These are phyloP conservation scores for Phataginus tricuspis DNA, from an alignment of 2,797 vertebrate genomes.

Conservation along the genomic window DNA sequence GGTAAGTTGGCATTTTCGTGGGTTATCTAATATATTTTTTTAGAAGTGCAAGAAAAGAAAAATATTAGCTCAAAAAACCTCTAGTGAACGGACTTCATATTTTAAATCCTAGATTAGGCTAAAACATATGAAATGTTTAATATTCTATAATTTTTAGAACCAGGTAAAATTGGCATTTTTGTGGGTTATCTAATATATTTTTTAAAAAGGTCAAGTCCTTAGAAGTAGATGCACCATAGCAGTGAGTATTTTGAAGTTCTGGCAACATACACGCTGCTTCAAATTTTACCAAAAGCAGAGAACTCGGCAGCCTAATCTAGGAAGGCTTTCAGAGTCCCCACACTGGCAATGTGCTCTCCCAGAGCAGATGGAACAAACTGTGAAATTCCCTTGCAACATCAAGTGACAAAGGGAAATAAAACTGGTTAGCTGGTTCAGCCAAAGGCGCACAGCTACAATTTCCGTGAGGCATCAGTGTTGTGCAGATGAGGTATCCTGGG, in stretches of 20 bases:
- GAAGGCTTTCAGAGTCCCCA: neutral
- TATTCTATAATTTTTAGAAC: neutral
- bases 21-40: neutral
- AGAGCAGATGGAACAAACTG: neutral
- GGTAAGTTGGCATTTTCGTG: neutral
- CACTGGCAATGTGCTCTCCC: neutral
- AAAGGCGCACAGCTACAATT: slow-evolving; percentile 46
- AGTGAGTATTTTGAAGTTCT: neutral
- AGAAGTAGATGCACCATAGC: neutral
- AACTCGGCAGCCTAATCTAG: neutral
- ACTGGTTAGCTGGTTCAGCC: slow-evolving; percentile 31
- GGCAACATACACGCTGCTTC: neutral
- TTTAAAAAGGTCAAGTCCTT: neutral
- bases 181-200: neutral
- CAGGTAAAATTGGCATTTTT: neutral
- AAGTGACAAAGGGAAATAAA: slow-evolving; percentile 50
- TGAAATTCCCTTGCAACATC: neutral
- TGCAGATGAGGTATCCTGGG: neutral
- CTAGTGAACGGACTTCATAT: neutral
- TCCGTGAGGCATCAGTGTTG: slow-evolving; percentile 29
- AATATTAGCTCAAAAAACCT: neutral
- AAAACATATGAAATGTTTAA: neutral
- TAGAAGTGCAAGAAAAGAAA: neutral
- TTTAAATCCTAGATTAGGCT: neutral
- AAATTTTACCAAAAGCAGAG: slow-evolving; percentile 2